Evolutionary conservation across 2,888 invertebrate genomes (phyloP).

Genomic region (Stenolophus ochropezus): DNA sequence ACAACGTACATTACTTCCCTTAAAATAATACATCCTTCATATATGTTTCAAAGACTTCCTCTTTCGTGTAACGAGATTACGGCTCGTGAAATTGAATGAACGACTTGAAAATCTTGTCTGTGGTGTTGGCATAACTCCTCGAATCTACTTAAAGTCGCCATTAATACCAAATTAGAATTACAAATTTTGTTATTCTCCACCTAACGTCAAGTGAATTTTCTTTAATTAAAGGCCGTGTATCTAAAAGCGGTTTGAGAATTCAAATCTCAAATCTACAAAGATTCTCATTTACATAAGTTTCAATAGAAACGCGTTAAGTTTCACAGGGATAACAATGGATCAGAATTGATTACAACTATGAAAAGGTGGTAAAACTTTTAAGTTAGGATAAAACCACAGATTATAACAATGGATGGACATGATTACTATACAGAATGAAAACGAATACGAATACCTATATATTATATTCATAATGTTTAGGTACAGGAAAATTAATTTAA

Average conservation of each 20-base stretch:
- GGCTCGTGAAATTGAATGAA: background rate
- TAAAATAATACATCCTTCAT: background rate
- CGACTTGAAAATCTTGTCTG: background rate
- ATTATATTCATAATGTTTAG: no score
- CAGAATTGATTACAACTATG: background rate
- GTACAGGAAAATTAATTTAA: no score
- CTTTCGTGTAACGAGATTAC: background rate
- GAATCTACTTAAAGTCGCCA: slow-evolving; percentile 1
- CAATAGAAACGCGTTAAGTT: background rate
- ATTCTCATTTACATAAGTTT: background rate
- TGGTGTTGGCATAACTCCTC: background rate
- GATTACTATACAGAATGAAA: no score
- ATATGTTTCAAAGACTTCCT: background rate
- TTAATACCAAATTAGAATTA: slow-evolving; percentile 18
- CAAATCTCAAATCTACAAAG: background rate
- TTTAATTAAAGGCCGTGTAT: slow-evolving; percentile 5
- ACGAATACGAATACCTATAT: no score
- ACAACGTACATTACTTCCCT: background rate
- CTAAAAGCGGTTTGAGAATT: background rate
- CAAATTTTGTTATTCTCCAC: background rate
- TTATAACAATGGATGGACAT: no score
- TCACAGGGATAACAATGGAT: background rate
- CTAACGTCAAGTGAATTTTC: background rate
- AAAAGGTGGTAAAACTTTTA: background rate
- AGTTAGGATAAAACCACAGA: no score